A percentile compares a stretch with the other conserved stretches of the same genome.
phyloP scores from a whole-genome alignment of 1,140 invertebrate genomes.

The Hydropsyche tenuis region DNA sequence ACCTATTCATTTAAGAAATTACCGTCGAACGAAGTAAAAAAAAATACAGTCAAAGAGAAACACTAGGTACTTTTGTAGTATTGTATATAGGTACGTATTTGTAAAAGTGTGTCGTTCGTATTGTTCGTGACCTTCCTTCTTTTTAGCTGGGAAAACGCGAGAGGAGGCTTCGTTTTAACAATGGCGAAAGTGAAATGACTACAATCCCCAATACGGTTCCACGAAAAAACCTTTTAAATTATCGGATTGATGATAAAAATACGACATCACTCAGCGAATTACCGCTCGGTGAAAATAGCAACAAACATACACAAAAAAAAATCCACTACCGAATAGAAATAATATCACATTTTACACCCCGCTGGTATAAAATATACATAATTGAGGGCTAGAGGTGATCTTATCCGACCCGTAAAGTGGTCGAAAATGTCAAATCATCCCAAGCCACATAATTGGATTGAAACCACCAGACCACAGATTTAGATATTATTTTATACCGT shows the following conservation, averaged over 20 bases:
- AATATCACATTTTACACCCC: too few species aligned
- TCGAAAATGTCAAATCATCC: conserved; percentile 16
- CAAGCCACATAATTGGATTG: neutral
- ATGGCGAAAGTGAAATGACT: conserved; percentile 36
- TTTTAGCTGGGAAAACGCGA: conserved; percentile 23
- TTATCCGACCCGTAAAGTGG: neutral
- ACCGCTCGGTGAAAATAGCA: neutral
- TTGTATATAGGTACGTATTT: neutral
- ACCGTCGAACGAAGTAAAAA: neutral
- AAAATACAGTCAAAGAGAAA: neutral
- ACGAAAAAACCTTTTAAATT: conserved; percentile 24
- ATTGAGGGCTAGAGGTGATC: too few species aligned
- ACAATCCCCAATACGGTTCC: conserved; percentile 3
- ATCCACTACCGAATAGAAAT: too few species aligned
- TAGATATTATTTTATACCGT: conserved; percentile 20
- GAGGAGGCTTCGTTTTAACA: conserved; percentile 29
- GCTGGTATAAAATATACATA: too few species aligned
- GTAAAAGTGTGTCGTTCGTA: conserved; percentile 28
- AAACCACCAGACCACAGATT: neutral
- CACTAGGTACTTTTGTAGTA: neutral
- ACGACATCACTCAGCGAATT: neutral
- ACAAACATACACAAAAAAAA: neutral
- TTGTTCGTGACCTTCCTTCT: conserved; percentile 37
- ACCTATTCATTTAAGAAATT: neutral
- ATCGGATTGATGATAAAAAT: neutral